A percentile compares a stretch with the other conserved stretches of the same genome.
phyloP scores from a whole-genome alignment of 2,113 vertebrate genomes.

The Himantopus leucocephalus region DNA sequence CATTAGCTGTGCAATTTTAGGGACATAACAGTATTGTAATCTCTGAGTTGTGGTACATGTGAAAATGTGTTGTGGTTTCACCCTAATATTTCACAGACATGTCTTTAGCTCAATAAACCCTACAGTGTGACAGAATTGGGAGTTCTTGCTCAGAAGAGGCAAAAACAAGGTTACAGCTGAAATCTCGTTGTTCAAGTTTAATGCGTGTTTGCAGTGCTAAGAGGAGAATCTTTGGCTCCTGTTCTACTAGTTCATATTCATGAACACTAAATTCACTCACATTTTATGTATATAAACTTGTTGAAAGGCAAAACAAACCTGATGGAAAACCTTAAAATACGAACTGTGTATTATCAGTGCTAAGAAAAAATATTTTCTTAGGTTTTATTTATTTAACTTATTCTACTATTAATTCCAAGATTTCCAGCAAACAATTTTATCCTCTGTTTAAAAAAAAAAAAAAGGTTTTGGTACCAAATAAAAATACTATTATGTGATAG shows the following conservation, averaged over 20 bases:
- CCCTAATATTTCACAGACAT: background rate
- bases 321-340: background rate
- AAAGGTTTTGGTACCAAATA: background rate
- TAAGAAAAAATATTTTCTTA: conserved; percentile 28
- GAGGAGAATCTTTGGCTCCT: background rate
- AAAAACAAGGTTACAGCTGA: background rate
- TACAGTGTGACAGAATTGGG: background rate
- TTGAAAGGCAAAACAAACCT: conserved; percentile 37
- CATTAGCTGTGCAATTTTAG: background rate
- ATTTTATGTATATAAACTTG: background rate
- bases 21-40: background rate
- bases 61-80: background rate
- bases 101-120: background rate
- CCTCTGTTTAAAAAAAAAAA: background rate
- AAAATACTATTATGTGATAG: conserved; percentile 34
- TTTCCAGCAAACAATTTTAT: conserved; percentile 41
- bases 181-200: background rate
- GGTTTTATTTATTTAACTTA: conserved; percentile 9
- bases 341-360: background rate
- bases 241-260: conserved; percentile 6
- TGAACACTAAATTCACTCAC: conserved; percentile 14
- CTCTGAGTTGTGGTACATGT: background rate
- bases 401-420: background rate
- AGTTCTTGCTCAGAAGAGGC: background rate
- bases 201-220: background rate